These are phyloP conservation scores for Discoglossus pictus DNA, from an alignment of 2,797 vertebrate genomes.

Conservation along the genomic window DNA sequence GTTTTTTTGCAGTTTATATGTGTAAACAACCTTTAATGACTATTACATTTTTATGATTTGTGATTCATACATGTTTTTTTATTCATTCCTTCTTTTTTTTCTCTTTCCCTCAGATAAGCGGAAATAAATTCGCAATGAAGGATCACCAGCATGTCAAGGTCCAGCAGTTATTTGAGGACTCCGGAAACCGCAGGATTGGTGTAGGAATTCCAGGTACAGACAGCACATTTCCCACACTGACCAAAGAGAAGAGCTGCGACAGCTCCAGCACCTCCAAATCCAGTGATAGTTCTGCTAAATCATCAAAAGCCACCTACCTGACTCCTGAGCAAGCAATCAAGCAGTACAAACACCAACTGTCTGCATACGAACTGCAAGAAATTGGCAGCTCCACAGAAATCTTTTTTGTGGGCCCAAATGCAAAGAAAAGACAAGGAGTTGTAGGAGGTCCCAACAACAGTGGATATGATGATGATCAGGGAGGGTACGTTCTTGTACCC, in stretches of 20 bases:
- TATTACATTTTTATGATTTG: no score
- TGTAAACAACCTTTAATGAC: no score
- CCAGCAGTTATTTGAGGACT: slow-evolving; percentile 91
- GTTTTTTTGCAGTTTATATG: no score
- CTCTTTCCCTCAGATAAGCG: slow-evolving; percentile 59
- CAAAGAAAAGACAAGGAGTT: slow-evolving; percentile 90
- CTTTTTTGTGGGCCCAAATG: slow-evolving; percentile 92
- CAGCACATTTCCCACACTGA: slow-evolving; percentile 68
- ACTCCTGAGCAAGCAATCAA: slow-evolving; percentile 89
- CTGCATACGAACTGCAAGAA: slow-evolving; percentile 87
- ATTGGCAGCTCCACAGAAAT: slow-evolving; percentile 86
- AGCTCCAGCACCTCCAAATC: slow-evolving; percentile 67
- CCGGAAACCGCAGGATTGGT: slow-evolving; percentile 79
- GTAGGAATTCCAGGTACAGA: slow-evolving; percentile 67
- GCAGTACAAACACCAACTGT: slow-evolving; percentile 86
- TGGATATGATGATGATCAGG: slow-evolving; percentile 94
- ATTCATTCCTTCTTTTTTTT: slow-evolving; percentile 1
- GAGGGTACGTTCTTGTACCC: slow-evolving; percentile 90
- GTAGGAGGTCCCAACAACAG: slow-evolving; percentile 88
- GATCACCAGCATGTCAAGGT: slow-evolving; percentile 83
- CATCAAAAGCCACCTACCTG: slow-evolving; percentile 73
- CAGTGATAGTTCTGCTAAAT: slow-evolving; percentile 61
- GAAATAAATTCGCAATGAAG: slow-evolving; percentile 78
- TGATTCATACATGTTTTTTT: no score
- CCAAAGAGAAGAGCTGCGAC: slow-evolving; percentile 82